Evolutionary conservation across 2,888 invertebrate species (phyloP), one percentile per base, ranked within the genome.

Genomic region (Antheraea yamamai): DNA sequence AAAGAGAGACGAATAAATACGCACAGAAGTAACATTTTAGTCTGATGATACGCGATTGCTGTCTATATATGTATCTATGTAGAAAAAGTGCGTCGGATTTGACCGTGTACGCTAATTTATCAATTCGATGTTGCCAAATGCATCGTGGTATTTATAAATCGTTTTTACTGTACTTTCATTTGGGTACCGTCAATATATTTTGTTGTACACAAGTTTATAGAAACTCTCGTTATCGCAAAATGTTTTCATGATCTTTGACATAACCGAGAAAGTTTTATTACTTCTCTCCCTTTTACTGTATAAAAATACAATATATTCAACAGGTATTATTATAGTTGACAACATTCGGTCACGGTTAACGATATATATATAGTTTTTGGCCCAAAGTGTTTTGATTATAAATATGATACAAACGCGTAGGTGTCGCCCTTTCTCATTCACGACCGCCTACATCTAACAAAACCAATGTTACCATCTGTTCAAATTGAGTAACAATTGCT

Each of bases 381-480:
- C 16, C 16, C 26, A 66, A 47, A 75, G 58, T 39, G 20, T 58
- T 61, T 61, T 52, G 81, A 80, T 87, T 75, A 72, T 35, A 72
- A 47, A 71, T 70, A 83, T 87, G 85, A 85, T 84, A 79, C 74
- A 76, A 75, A 73, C 75, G 91, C 89, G 94, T 94, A 86, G 94
- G 94, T 85, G 90, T 87, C 68, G 73, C 91, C 92, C 92, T 92
- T 92, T 91, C 89, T 88, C 87, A 85, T 81, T 83, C 81, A 81
- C 76, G 76, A 77, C 76, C 79, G 80, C 86, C 92, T 89, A 93
- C 93, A 84, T 18, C 26, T 30, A 30, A 66, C 30, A 26, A 26
- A 26, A 30, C 64, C 64, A 66, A 66, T 87, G 81, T 88, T 85
- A 81, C 83, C 80, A 83, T 81, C 81, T 84, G 72, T 75, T 72